Evolutionary conservation across 2,797 vertebrate genomes (phyloP).

Genomic region (Halcyon chelicuti): DNA sequence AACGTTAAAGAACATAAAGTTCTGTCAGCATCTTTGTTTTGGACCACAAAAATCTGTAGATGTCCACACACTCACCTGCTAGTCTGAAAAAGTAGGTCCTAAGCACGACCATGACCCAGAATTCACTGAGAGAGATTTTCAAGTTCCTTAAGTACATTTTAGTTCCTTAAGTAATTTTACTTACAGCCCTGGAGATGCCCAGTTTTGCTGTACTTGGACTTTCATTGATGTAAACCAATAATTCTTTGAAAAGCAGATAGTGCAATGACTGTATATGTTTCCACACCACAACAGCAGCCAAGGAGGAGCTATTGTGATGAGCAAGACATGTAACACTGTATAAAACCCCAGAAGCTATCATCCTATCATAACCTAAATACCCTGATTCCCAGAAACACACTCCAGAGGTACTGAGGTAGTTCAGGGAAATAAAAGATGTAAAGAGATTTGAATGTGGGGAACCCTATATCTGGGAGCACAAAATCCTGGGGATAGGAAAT

Average conservation of each 20-base stretch:
- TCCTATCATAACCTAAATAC: background rate
- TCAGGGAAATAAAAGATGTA: background rate
- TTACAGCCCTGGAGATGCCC: background rate
- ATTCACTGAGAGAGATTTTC: background rate
- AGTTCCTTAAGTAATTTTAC: background rate
- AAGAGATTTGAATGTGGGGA: background rate
- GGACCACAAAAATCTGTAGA: background rate
- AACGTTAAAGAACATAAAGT: background rate
- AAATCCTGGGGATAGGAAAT: background rate
- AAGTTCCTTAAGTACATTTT: background rate
- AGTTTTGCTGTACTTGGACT: background rate
- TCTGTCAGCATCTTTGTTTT: background rate
- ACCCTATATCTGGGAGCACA: background rate
- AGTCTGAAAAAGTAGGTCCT: background rate
- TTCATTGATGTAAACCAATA: background rate
- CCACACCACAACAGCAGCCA: background rate
- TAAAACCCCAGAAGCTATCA: background rate
- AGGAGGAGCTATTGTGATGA: background rate
- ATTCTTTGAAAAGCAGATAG: background rate
- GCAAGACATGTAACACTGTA: background rate
- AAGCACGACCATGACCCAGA: accelerated
- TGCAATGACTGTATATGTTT: background rate
- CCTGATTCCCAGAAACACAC: background rate
- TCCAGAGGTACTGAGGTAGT: background rate
- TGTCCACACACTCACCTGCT: background rate